Conservation (phyloP, 2,888 invertebrate species). For the Danaus chrysippus region DNA sequence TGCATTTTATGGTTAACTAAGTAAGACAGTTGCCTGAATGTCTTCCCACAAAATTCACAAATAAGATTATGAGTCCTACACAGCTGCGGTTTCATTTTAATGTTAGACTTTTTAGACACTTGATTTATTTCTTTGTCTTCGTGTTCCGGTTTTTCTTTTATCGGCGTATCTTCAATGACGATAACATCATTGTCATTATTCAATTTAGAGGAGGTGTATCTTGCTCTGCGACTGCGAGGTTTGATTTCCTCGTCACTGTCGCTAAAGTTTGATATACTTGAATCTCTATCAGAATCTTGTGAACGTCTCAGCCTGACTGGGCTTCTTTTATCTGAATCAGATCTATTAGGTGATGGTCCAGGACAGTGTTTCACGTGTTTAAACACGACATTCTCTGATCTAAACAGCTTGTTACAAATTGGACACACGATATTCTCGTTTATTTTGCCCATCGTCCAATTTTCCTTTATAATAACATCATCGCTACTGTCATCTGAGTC, state of each 20-base stretch:
- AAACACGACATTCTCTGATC: slow-evolving; percentile 73
- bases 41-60: slow-evolving; percentile 72
- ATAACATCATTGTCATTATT: slow-evolving; percentile 47
- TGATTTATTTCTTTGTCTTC: not conserved
- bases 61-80: slow-evolving; percentile 45
- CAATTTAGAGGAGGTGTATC: slow-evolving; percentile 44
- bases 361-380: slow-evolving; percentile 77
- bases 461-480: slow-evolving; percentile 59
- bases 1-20: slow-evolving; percentile 65
- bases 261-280: slow-evolving; percentile 47
- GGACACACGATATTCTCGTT: slow-evolving; percentile 75
- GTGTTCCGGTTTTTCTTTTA: slow-evolving; percentile 44
- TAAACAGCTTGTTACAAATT: slow-evolving; percentile 70
- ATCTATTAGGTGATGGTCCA: slow-evolving; percentile 68
- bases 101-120: slow-evolving; percentile 8
- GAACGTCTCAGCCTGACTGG: slow-evolving; percentile 49
- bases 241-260: slow-evolving; percentile 49
- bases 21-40: slow-evolving; percentile 70
- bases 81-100: slow-evolving; percentile 40
- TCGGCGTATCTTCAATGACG: slow-evolving; percentile 55
- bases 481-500: slow-evolving; percentile 50
- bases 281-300: slow-evolving; percentile 54
- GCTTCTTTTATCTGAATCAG: slow-evolving; percentile 63
- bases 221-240: slow-evolving; percentile 50
- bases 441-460: slow-evolving; percentile 77